Evolutionary conservation across 2,797 vertebrate species (phyloP).

Genomic region (Rhinichthys osculus): DNA sequence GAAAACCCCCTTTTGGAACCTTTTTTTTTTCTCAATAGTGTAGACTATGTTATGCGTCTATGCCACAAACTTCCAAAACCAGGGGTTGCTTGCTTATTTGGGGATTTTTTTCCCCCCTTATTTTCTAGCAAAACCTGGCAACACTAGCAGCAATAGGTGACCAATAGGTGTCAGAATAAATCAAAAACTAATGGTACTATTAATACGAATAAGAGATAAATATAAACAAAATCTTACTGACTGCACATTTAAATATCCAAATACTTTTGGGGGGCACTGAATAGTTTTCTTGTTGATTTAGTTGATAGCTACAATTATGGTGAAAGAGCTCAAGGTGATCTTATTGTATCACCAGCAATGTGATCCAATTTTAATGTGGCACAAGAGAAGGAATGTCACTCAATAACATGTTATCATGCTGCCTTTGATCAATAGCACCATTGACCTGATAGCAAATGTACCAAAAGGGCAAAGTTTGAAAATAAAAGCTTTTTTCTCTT

Average conservation of each 20-base stretch:
- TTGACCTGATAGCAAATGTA: slow-evolving; percentile 60
- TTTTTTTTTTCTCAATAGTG: neutral
- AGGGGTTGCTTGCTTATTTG: neutral
- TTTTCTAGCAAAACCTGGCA: neutral
- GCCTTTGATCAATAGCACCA: slow-evolving; percentile 65
- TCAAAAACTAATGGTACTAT: neutral
- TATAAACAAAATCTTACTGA: neutral
- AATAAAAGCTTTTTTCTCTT: slow-evolving; percentile 37
- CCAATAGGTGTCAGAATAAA: neutral
- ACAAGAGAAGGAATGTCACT: slow-evolving; percentile 42
- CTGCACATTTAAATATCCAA: neutral
- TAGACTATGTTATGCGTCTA: too few species aligned
- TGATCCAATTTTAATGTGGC: slow-evolving; percentile 49
- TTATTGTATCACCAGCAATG: slow-evolving; percentile 12
- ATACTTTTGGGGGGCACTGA: neutral
- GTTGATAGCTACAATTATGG: neutral
- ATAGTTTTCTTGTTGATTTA: neutral
- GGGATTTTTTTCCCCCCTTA: neutral
- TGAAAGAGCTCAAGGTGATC: slow-evolving; percentile 4
- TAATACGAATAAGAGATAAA: neutral
- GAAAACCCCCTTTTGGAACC: neutral
- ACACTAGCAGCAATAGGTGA: too few species aligned
- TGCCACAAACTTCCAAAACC: neutral
- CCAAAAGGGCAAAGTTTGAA: slow-evolving; percentile 67
- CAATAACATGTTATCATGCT: slow-evolving; percentile 46